phyloP scores from a whole-genome alignment of 2,888 invertebrate genomes.

The Rosalia funebris region DNA sequence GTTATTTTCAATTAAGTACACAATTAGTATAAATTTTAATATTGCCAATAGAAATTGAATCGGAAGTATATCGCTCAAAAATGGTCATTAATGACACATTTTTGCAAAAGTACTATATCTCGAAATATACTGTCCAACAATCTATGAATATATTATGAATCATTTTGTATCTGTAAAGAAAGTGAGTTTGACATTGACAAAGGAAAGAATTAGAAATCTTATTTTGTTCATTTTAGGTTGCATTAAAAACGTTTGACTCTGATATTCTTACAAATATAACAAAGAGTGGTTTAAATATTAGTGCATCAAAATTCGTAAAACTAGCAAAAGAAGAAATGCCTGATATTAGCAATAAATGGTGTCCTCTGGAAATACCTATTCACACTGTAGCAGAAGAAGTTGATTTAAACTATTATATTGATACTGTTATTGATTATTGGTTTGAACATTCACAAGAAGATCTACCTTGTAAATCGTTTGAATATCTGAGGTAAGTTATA shows the following conservation, averaged over 20 bases:
- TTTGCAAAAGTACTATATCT: no score
- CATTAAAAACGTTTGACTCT: conserved; percentile 23
- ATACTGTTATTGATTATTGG: conserved; percentile 54
- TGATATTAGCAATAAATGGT: conserved; percentile 25
- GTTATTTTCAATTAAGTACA: no score
- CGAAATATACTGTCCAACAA: no score
- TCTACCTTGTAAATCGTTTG: neutral
- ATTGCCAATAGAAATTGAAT: no score
- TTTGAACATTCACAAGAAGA: conserved; percentile 2
- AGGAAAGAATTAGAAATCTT: no score
- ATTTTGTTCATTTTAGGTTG: conserved; percentile 34
- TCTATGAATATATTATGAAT: no score
- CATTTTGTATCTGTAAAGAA: no score
- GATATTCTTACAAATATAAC: conserved; percentile 37
- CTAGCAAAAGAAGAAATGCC: conserved; percentile 19
- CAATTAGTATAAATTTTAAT: no score
- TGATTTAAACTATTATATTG: conserved; percentile 65
- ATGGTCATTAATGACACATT: no score
- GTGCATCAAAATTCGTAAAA: conserved; percentile 37
- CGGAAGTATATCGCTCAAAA: no score
- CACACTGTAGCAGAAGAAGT: conserved; percentile 60
- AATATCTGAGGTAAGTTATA: neutral
- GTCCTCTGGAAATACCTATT: conserved; percentile 49
- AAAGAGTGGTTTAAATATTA: conserved; percentile 34
- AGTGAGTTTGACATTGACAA: no score